Percentiles rank a stretch among this genome's conserved stretches.
Evolutionary conservation across 2,888 invertebrate species (phyloP).

Genomic region (Thereva unica): DNA sequence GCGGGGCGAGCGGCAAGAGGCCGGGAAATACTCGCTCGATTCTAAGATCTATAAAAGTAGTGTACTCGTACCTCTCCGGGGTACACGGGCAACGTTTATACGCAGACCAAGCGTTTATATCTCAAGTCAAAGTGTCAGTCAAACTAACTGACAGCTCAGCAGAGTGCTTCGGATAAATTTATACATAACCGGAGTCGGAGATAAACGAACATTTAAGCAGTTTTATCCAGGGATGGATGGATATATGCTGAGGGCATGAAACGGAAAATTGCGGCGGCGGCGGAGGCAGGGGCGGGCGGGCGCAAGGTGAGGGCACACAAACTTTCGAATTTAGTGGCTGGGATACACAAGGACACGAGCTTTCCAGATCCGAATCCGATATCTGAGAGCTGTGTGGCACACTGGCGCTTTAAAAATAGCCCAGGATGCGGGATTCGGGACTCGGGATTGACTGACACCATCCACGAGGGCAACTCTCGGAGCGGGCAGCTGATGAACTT

Average conservation of each 20-base stretch:
- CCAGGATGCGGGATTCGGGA: too few relatives aligned
- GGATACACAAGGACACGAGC: too few relatives aligned
- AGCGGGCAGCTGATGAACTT: too few relatives aligned
- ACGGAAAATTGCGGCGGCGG: conserved; percentile 8
- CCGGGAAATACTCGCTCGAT: conserved; percentile 17
- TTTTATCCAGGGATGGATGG: conserved; percentile 18
- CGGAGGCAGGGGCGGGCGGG: background rate
- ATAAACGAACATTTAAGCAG: conserved; percentile 19
- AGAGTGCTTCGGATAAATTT: conserved; percentile 49
- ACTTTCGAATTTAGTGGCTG: background rate
- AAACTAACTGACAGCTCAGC: conserved; percentile 54
- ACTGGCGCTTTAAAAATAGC: too few relatives aligned
- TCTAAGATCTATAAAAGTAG: conserved; percentile 18
- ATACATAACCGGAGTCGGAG: conserved; percentile 36
- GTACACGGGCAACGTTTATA: conserved; percentile 16
- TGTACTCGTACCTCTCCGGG: conserved; percentile 26
- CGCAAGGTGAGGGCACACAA: background rate
- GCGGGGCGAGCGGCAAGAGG: background rate
- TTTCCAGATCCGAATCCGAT: too few relatives aligned
- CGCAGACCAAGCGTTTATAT: conserved; percentile 47
- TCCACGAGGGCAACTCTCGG: too few relatives aligned
- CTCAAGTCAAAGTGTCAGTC: conserved; percentile 56
- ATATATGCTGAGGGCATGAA: conserved; percentile 11
- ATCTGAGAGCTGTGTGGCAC: too few relatives aligned
- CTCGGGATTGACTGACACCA: too few relatives aligned